phyloP scores from a whole-genome alignment of 2,113 vertebrate species.

The Hemichromis elongatus region DNA sequence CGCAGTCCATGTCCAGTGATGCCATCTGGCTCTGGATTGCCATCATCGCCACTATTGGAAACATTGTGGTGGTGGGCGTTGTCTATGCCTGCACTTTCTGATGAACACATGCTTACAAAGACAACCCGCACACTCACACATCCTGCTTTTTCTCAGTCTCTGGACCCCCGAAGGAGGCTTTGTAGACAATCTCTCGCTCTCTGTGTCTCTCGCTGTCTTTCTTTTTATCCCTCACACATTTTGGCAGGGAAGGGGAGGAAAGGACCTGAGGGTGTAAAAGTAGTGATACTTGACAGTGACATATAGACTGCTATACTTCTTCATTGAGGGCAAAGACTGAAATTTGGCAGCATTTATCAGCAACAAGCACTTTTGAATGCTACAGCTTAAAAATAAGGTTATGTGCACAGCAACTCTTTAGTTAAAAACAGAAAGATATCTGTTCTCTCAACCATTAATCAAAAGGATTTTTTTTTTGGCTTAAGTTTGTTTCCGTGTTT shows the following conservation, averaged over 20 bases:
- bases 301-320: slow-evolving; percentile 30
- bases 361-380: neutral
- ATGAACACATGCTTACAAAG: slow-evolving; percentile 40
- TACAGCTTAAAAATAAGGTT: neutral
- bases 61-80: slow-evolving; percentile 95
- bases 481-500: slow-evolving; percentile 49
- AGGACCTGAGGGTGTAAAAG: neutral
- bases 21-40: slow-evolving; percentile 97
- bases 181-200: neutral
- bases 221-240: neutral
- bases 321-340: neutral
- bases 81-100: slow-evolving; percentile 98
- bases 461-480: neutral
- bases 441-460: neutral
- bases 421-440: slow-evolving; percentile 9
- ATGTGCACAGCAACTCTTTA: slow-evolving; percentile 4
- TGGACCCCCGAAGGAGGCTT: neutral
- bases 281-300: slow-evolving; percentile 21
- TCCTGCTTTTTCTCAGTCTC: neutral
- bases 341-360: slow-evolving; percentile 1
- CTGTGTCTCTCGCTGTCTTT: neutral
- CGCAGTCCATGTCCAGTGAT: slow-evolving; percentile 85
- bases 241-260: neutral
- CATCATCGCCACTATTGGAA: slow-evolving; percentile 94
- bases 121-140: neutral